Evolutionary conservation across 2,888 invertebrate species (phyloP), one percentile per base, ranked within the genome.

Genomic region (Phasia obesa): DNA sequence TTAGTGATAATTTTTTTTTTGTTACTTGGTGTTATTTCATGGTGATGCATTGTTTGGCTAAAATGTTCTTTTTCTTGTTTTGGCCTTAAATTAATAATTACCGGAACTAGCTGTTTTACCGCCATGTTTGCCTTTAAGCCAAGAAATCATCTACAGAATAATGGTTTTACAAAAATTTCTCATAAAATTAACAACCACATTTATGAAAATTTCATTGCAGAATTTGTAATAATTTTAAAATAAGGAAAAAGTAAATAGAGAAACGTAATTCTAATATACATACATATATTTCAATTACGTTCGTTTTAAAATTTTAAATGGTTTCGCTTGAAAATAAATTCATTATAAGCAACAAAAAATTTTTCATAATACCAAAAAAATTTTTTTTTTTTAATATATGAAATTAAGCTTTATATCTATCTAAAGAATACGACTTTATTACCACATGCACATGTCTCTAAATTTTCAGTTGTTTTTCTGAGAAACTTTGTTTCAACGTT

Each of bases 41-140:
- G 55, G 27, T 64, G 70, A 60, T 76, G 27, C 81, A 59, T 59
- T 81, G 57, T 65, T 55, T 49, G 17, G 4, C 15, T 42, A 42
- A 13, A 42, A n/a, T 47, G 17, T 47, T 47, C n/a, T 19, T 47
- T 65, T 35, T 51, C 23, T 59, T 25, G 49, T 31, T 42, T 31
- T 77, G 17, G 55, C 64, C 15, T 73, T 71, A 65, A 79, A 71
- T 79, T 73, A 79, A 81, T 81, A 84, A 84, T 84, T 79, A 79
- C 84, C 84, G 81, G 84, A 81, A 81, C 75, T 71, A 11, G 47
- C 71, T 81, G 75, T 81, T 84, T 84, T 65, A 71, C 69, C 49
- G 59, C 44, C 73, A 57, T 51, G 60, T 71, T 60, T 79, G 83
- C 64, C 49, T 60, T 59, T 51, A 75, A 65, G 65, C 78, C 65